phyloP scores from a whole-genome alignment of 2,888 invertebrate genomes.

The Unio delphinus region DNA sequence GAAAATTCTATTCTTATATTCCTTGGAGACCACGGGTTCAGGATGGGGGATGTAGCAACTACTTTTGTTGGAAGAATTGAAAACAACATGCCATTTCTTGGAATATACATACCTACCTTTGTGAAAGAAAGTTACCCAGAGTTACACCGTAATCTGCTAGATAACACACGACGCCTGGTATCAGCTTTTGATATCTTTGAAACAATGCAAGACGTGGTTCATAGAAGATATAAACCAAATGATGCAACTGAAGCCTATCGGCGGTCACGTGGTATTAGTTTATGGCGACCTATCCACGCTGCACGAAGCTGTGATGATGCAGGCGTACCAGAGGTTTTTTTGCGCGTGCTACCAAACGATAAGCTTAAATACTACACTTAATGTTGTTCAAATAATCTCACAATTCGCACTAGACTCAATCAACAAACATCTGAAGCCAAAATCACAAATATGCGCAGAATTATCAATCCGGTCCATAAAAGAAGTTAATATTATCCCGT shows the following conservation, averaged over 20 bases:
- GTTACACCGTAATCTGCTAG: slow-evolving; percentile 78
- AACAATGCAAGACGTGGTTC: slow-evolving; percentile 80
- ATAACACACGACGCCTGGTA: slow-evolving; percentile 79
- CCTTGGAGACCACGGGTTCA: slow-evolving; percentile 87
- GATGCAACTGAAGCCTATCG: background rate
- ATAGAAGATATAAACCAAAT: slow-evolving; percentile 13
- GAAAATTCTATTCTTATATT: slow-evolving; percentile 53
- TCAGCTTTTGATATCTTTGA: slow-evolving; percentile 88
- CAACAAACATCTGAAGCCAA: slow-evolving; percentile 76
- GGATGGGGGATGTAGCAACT: slow-evolving; percentile 21
- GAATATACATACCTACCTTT: slow-evolving; percentile 81
- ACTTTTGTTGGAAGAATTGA: slow-evolving; percentile 86
- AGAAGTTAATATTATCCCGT: too few relatives aligned
- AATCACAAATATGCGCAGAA: too few relatives aligned
- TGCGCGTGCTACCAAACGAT: slow-evolving; percentile 86
- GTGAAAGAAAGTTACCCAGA: slow-evolving; percentile 78
- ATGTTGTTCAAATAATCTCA: slow-evolving; percentile 76
- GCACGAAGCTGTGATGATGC: slow-evolving; percentile 84
- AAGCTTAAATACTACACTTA: slow-evolving; percentile 75
- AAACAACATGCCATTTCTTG: slow-evolving; percentile 87
- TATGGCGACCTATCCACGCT: slow-evolving; percentile 82
- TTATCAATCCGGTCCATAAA: too few relatives aligned
- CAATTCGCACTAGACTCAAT: slow-evolving; percentile 78
- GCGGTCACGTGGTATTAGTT: slow-evolving; percentile 73
- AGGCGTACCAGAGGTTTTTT: slow-evolving; percentile 86